phyloP scores from a whole-genome alignment of 1,140 invertebrate genomes.

The Conopomorpha cramerella region DNA sequence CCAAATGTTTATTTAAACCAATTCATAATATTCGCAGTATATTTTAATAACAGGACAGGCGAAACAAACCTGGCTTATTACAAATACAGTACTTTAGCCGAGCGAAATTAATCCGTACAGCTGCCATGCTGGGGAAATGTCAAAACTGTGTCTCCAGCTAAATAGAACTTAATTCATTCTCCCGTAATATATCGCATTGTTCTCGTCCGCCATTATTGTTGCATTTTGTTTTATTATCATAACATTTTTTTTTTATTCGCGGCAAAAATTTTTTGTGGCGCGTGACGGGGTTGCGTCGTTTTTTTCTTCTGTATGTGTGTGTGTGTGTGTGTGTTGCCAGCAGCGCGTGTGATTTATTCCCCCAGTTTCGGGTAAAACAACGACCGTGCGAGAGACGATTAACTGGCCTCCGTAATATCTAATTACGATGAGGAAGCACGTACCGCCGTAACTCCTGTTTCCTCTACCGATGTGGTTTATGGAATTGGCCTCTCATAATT shows the following conservation, averaged over 20 bases:
- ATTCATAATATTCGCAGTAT: too few relatives aligned
- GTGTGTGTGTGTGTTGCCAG: conserved; percentile 33
- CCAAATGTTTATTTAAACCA: too few relatives aligned
- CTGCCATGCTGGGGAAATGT: conserved; percentile 31
- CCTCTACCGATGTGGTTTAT: conserved; percentile 54
- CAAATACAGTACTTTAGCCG: conserved; percentile 44
- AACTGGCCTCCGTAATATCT: conserved; percentile 52
- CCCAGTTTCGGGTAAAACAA: conserved; percentile 52
- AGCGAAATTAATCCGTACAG: conserved; percentile 42
- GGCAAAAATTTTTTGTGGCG: conserved; percentile 49
- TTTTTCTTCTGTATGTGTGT: conserved; percentile 38
- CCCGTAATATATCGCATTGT: conserved; percentile 38
- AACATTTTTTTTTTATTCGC: conserved; percentile 47
- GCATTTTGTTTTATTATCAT: conserved; percentile 56
- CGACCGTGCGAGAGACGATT: conserved; percentile 53
- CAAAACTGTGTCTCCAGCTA: conserved; percentile 38
- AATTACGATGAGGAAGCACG: conserved; percentile 56
- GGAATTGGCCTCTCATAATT: conserved; percentile 55
- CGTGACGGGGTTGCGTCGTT: conserved; percentile 46
- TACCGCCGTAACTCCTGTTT: conserved; percentile 52
- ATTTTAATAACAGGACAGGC: conserved; percentile 16
- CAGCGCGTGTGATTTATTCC: conserved; percentile 48
- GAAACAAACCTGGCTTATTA: conserved; percentile 45
- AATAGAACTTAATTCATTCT: conserved; percentile 47
- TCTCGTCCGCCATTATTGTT: conserved; percentile 47